A percentile compares a stretch with the other conserved stretches of the same genome.
phyloP scores from a whole-genome alignment of 30 jellyfish, hydroid and myxozoan species.

The Turritopsis dohrnii region DNA sequence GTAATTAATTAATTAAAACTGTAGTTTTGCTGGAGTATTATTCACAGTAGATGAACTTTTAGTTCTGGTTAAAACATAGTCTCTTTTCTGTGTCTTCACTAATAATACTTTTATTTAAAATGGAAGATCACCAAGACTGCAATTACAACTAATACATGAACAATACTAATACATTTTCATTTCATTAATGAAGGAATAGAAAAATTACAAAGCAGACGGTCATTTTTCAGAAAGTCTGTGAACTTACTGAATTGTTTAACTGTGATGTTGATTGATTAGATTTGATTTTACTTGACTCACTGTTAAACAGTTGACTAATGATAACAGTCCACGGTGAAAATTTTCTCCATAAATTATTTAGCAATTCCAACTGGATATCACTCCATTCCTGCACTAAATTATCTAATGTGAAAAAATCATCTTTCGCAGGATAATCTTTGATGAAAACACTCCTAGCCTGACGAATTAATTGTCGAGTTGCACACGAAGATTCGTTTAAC shows the following conservation, averaged over 20 bases:
- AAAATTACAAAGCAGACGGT: no score
- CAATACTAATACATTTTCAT: background rate
- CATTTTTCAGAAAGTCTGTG: no score
- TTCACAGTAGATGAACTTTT: no score
- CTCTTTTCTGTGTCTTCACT: no score
- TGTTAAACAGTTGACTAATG: background rate
- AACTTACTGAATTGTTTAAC: background rate
- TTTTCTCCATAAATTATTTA: background rate
- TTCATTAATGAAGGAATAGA: no score
- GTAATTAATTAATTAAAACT: no score
- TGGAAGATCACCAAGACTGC: no score
- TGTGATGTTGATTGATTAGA: background rate
- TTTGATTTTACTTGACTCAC: background rate
- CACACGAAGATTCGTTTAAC: background rate
- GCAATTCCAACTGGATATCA: background rate
- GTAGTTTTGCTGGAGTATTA: no score
- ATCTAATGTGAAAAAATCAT: background rate
- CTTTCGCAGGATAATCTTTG: background rate
- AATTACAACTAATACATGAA: no score
- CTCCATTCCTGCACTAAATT: conserved; percentile 5
- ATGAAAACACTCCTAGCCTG: background rate
- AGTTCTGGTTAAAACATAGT: no score
- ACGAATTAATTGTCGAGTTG: conserved; percentile 12
- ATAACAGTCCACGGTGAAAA: conserved; percentile 17
- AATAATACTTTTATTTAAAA: no score